phyloP scores from a whole-genome alignment of 2,797 vertebrate genomes.

The Notolabrus celidotus region DNA sequence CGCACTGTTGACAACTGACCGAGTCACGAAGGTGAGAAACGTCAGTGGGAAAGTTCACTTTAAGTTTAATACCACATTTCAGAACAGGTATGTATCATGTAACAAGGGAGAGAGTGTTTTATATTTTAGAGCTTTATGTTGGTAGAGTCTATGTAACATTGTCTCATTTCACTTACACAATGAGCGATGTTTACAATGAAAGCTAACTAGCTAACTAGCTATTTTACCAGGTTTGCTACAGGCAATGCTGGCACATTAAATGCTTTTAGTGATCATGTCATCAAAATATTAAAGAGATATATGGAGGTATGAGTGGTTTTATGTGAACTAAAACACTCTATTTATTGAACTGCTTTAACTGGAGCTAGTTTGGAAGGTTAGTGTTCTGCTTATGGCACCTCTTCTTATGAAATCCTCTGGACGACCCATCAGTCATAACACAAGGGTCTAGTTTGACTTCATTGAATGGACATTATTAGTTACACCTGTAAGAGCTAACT shows the following conservation, averaged over 20 bases:
- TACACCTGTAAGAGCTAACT: too few relatives aligned
- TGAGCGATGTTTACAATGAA: neutral
- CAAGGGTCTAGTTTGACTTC: neutral
- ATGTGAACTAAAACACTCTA: neutral
- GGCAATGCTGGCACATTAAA: neutral
- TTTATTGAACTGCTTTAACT: neutral
- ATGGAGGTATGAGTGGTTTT: neutral
- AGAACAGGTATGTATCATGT: neutral
- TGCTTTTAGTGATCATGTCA: neutral
- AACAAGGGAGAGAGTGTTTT: fast-evolving
- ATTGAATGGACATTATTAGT: too few relatives aligned
- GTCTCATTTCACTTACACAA: neutral
- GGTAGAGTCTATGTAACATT: neutral
- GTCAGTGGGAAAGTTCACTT: neutral
- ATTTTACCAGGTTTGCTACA: too few relatives aligned
- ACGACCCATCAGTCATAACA: neutral
- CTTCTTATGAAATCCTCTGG: neutral
- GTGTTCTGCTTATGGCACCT: too few relatives aligned
- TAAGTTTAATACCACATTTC: fast-evolving
- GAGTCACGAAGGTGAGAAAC: conserved; percentile 43
- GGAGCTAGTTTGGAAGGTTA: too few relatives aligned
- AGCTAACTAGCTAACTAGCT: conserved; percentile 46
- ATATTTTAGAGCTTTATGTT: fast-evolving
- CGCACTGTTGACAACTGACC: neutral
- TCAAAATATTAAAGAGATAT: neutral